Evolutionary conservation across 2,888 invertebrate genomes (phyloP).

Genomic region (Ophion slaviceki): DNA sequence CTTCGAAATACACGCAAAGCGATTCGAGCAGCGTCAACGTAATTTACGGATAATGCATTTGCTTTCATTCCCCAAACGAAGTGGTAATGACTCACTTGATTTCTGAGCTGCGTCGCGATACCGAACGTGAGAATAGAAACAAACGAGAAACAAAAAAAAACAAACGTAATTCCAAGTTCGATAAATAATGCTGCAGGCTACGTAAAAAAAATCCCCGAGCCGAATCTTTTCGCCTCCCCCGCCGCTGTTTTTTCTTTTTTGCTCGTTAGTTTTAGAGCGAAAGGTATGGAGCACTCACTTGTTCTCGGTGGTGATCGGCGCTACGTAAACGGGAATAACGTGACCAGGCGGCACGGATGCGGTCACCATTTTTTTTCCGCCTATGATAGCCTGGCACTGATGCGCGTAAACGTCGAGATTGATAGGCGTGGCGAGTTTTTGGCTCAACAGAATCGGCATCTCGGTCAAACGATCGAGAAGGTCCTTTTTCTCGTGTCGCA

Average conservation of each 20-base stretch:
- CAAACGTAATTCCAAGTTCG: constrained; percentile 13
- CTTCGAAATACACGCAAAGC: constrained; percentile 8
- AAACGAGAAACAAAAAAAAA: constrained; percentile 47
- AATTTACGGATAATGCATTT: not conserved
- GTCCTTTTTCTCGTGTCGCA: constrained; percentile 95
- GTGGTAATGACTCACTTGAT: constrained; percentile 70
- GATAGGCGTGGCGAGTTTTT: constrained; percentile 90
- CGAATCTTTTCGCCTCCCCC: not conserved
- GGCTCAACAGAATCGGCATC: constrained; percentile 89
- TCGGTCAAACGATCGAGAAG: constrained; percentile 94
- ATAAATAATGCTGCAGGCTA: not conserved
- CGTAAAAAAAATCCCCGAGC: not conserved
- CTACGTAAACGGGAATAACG: constrained; percentile 90
- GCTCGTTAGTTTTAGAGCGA: not conserved
- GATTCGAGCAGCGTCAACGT: not conserved
- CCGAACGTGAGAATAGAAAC: constrained; percentile 62
- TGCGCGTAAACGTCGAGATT: constrained; percentile 90
- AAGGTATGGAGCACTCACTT: constrained; percentile 88
- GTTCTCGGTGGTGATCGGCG: constrained; percentile 90
- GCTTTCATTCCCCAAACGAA: constrained; percentile 16
- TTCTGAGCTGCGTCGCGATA: constrained; percentile 71
- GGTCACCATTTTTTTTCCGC: constrained; percentile 91
- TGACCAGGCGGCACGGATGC: constrained; percentile 86
- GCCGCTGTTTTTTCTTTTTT: not conserved
- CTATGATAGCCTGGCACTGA: constrained; percentile 88